phyloP scores from a whole-genome alignment of 92 coral and sea anemone genomes.

The Muricea muricata region DNA sequence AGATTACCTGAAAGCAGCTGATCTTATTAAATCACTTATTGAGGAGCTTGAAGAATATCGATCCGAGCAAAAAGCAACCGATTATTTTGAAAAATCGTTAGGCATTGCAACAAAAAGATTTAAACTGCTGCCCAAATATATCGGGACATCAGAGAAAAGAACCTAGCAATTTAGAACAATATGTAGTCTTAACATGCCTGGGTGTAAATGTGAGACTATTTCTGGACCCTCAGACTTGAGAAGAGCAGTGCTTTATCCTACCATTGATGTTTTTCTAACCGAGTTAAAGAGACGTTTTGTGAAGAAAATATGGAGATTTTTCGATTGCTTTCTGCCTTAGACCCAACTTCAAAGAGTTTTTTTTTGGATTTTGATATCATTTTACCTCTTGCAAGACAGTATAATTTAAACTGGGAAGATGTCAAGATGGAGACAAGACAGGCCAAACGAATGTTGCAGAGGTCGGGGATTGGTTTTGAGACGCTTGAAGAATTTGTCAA shows the following conservation, averaged over 20 bases:
- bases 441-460: slow-evolving; percentile 3
- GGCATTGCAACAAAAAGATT: background rate
- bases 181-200: background rate
- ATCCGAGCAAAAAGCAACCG: background rate
- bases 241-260: background rate
- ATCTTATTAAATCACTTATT: background rate
- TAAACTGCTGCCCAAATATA: background rate
- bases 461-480: background rate
- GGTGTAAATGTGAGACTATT: background rate
- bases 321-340: background rate
- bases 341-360: background rate
- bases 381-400: slow-evolving; percentile 3
- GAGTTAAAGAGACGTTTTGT: slow-evolving; percentile 6
- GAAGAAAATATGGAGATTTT: background rate
- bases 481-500: background rate
- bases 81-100: background rate
- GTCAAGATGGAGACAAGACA: slow-evolving; percentile 21
- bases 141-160: background rate
- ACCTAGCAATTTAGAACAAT: background rate
- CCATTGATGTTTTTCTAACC: slow-evolving; percentile 1
- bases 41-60: background rate
- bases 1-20: background rate
- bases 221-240: background rate
- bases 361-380: background rate
- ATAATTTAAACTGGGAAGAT: slow-evolving; percentile 13